Conservation (phyloP, 2,888 invertebrate genomes). For the Rotaria magnacalcarata region DNA sequence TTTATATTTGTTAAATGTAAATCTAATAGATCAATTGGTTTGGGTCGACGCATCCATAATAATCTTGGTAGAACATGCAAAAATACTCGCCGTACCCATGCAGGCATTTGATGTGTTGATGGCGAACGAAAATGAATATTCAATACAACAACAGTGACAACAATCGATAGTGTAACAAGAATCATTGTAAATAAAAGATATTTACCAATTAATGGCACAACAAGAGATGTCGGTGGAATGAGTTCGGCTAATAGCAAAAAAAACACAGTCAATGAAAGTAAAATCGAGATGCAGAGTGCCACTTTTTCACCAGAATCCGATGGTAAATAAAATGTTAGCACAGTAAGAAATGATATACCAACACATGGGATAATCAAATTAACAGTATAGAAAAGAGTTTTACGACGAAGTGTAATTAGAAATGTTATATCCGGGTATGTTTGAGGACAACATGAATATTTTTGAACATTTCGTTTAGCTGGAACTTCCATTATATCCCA, state of each 20-base stretch:
- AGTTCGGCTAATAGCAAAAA: slow-evolving; percentile 95
- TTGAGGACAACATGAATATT: slow-evolving; percentile 61
- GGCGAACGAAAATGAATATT: slow-evolving; percentile 80
- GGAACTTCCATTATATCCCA: slow-evolving; percentile 66
- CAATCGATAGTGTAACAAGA: slow-evolving; percentile 60
- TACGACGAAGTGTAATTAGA: slow-evolving; percentile 58
- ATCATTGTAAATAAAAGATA: slow-evolving; percentile 59
- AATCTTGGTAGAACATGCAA: slow-evolving; percentile 87
- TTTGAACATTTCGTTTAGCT: slow-evolving; percentile 59
- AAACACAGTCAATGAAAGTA: slow-evolving; percentile 97
- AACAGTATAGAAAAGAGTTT: slow-evolving; percentile 85
- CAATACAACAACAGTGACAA: slow-evolving; percentile 70
- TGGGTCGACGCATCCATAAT: slow-evolving; percentile 69
- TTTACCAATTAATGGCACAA: slow-evolving; percentile 87
- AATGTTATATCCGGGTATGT: slow-evolving; percentile 60
- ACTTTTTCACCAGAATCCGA: slow-evolving; percentile 97
- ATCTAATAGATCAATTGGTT: not conserved
- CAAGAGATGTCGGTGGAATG: slow-evolving; percentile 92
- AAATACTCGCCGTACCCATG: slow-evolving; percentile 91
- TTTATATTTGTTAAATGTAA: not conserved
- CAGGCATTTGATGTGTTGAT: slow-evolving; percentile 94
- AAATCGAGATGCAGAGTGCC: slow-evolving; percentile 87
- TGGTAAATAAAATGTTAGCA: slow-evolving; percentile 90
- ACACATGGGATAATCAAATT: slow-evolving; percentile 93
- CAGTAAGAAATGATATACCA: slow-evolving; percentile 88